phyloP scores from a whole-genome alignment of 1,140 invertebrate genomes.

The Ephestia elutella region DNA sequence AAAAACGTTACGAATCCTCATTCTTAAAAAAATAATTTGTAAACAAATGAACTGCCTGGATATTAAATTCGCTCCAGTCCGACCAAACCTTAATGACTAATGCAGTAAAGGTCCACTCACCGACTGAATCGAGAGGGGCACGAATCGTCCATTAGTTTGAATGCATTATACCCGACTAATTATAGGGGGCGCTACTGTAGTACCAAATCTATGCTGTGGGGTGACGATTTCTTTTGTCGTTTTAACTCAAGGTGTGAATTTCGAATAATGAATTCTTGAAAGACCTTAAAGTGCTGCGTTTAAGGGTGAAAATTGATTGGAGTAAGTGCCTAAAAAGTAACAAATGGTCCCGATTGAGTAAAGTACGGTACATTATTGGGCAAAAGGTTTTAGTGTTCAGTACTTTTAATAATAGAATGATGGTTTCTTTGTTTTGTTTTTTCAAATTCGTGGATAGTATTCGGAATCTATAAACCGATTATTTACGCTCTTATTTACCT shows the following conservation, averaged over 20 bases:
- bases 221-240: slow-evolving; percentile 3
- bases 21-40: too few species aligned
- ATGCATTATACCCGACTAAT: slow-evolving; percentile 3
- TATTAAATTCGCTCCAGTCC: too few species aligned
- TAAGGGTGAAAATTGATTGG: background rate
- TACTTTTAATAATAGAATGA: background rate
- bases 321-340: background rate
- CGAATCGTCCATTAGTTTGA: slow-evolving; percentile 1
- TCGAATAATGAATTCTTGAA: background rate
- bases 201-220: background rate
- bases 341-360: background rate
- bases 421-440: background rate
- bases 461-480: too few species aligned
- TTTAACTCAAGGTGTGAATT: background rate
- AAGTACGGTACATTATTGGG: background rate
- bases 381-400: background rate
- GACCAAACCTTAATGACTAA: background rate
- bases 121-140: background rate
- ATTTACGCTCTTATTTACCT: too few species aligned
- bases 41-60: too few species aligned
- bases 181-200: background rate
- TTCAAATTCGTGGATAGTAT: background rate
- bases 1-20: too few species aligned
- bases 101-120: slow-evolving; percentile 4
- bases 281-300: background rate